These are phyloP conservation scores for Drosophila basisetae DNA, from an alignment of 2,888 invertebrate species.

Conservation along the genomic window DNA sequence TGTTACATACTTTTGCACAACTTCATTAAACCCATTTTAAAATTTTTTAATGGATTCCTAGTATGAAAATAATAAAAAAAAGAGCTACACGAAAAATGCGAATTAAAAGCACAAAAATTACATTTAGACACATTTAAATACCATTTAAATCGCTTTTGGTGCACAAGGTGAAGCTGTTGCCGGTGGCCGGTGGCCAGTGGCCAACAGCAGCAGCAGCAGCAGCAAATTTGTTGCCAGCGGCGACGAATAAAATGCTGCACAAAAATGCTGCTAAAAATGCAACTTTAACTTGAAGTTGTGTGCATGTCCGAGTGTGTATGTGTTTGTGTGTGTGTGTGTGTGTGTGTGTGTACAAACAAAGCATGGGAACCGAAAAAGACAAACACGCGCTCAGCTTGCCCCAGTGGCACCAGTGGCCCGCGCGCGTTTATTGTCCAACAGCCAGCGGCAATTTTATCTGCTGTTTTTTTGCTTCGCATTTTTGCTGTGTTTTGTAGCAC, in stretches of 20 bases:
- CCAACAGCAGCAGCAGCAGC: conserved; percentile 29
- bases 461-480: conserved; percentile 12
- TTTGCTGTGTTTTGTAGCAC: conserved; percentile 62
- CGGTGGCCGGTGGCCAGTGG: conserved; percentile 29
- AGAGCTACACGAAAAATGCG: conserved; percentile 47
- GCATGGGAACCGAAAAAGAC: conserved; percentile 79
- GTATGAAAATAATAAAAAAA: conserved; percentile 11
- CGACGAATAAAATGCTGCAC: conserved; percentile 77
- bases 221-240: conserved; percentile 78
- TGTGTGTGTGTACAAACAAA: conserved; percentile 59
- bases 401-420: conserved; percentile 55
- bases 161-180: conserved; percentile 78
- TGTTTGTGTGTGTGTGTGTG: conserved; percentile 4
- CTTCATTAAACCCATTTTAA: background rate
- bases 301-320: conserved; percentile 19
- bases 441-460: conserved; percentile 51
- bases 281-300: conserved; percentile 62
- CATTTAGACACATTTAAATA: conserved; percentile 83
- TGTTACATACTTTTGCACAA: background rate
- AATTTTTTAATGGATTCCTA: background rate
- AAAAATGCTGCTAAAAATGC: conserved; percentile 80
- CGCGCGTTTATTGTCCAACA: conserved; percentile 50
- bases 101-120: conserved; percentile 75
- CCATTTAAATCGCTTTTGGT: conserved; percentile 80
- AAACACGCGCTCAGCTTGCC: conserved; percentile 70